Evolutionary conservation across 2,888 invertebrate species (phyloP), one percentile per base, ranked within the genome.

Genomic region (Tinea trinotella): DNA sequence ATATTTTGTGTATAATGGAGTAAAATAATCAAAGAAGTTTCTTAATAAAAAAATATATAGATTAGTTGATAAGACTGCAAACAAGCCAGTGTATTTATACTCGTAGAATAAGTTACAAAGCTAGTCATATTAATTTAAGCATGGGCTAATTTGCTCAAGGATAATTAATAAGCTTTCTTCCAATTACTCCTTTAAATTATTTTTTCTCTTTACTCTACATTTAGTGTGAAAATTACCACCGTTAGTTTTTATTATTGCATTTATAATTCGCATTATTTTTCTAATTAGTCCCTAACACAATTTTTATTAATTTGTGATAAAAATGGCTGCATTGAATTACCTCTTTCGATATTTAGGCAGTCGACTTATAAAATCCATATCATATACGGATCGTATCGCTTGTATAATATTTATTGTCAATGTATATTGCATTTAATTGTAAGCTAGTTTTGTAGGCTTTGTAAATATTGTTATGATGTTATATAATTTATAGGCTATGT

Each of bases 381-480:
- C 85, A 84, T 78, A 76, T 76, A 74, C 71, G 67, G 79, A 81
- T 71, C 71, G 67, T 82, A 82, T 71, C 73, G 85, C 85, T 85
- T 85, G 84, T 85, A 83, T 76, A 65, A 79, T 68, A 83, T 84
- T 85, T 83, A 84, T 84, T 84, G 67, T 71, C 70, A 69, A 75
- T 85, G 85, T 85, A 84, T 74, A 85, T 84, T 82, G 80, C 83
- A 81, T 81, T 79, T 80, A 83, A 68, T 68, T 68, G 78, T 85
- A 85, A 84, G 84, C 75, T 84, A 85, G 82, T 70, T 72, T 61
- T 61, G 71, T 84, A 84, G 82, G 84, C 84, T 85, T 84, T 85
- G 85, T 85, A 85, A 79, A 85, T 85, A 85, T 84, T 85, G 85
- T 85, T 85, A 84, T 71, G 79, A 83, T 75, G 84, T 85, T 85